Evolutionary conservation across 2,888 invertebrate genomes (phyloP).

Genomic region (Nasonia oneida): DNA sequence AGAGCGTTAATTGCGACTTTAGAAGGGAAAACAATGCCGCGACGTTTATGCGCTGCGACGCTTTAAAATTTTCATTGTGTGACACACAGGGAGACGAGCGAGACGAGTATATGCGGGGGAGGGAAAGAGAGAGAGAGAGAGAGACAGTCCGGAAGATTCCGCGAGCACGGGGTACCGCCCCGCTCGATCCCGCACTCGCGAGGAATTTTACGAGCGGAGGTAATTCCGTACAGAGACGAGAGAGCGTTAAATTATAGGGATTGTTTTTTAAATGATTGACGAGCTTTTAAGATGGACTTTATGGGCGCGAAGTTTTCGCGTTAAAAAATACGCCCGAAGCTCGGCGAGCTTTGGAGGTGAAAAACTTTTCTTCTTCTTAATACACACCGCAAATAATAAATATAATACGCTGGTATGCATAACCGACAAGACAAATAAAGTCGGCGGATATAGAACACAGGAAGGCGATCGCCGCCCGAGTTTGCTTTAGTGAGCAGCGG

Average conservation of each 20-base stretch:
- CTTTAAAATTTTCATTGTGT: conserved; percentile 42
- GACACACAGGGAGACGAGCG: not conserved
- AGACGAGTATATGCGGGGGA: not conserved
- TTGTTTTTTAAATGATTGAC: conserved; percentile 11
- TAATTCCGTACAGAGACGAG: not conserved
- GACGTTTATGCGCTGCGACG: conserved; percentile 37
- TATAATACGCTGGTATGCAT: not conserved
- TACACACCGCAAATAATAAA: no score
- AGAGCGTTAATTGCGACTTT: conserved; percentile 37
- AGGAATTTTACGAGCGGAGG: conserved; percentile 2
- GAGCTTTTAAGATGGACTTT: not conserved
- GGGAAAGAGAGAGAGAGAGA: not conserved
- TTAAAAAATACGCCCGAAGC: not conserved
- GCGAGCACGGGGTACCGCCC: not conserved
- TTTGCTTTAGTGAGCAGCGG: conserved; percentile 22
- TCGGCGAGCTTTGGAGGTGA: no score
- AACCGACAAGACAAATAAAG: not conserved
- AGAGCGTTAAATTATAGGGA: not conserved
- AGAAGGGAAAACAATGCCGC: conserved; percentile 32
- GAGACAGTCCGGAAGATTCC: not conserved
- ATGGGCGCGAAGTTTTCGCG: not conserved
- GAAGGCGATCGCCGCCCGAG: conserved; percentile 13
- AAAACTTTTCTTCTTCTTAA: no score
- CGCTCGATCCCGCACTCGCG: not conserved
- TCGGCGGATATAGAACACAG: no score